Base-by-base conservation (phyloP, 1,140 invertebrate genomes). In the Pogonus chalceus region DNA sequence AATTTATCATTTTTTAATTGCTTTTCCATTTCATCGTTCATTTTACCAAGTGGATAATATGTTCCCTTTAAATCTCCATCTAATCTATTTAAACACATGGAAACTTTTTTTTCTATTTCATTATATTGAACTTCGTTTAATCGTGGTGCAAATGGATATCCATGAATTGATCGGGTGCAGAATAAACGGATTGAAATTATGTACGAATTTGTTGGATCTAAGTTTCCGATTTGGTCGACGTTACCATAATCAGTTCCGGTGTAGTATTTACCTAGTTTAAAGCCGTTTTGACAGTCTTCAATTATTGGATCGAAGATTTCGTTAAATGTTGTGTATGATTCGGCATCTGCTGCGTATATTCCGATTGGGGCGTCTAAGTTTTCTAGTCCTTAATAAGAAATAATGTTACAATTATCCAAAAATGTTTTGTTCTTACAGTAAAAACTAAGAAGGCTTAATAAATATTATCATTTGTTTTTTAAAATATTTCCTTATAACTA, bases 1-100 rank as follows among this genome's bases (percentile, higher is more conserved):
- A 96, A 97, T 72, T 96, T 94, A 75, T 97, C 93, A 69, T 95
- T 90, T 69, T 96, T 96, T 61, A 96, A 79, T 72, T 95, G 88
- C 70, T 95, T 90, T 74, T 96, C 92, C 39, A 88, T 85, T 46
- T 91, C 85, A 76, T 95, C 95, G 72, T 85, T 85, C 92, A 96
- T 96, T 62, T 91, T 91, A 55, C 91, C 92, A 58, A 97, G 78
- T 21, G 94, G 92, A 71, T 88, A 93, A 81, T 94, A 97, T 56
- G 88, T 91, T 51, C 88, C 88, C 76, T 92, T 91, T 52, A 96
- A 81, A 72, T 96, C 92, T 23, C 81, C 85, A 55, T 86, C 81
- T 37, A 93, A 75, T 31, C 82, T 84, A 23, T 84, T 84, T 49
- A 95, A 77, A 56, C 88, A 91, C 64, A 75, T 77, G 56, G 86